phyloP scores from a whole-genome alignment of 2,797 vertebrate species.

The Alcedo quadribrachys region DNA sequence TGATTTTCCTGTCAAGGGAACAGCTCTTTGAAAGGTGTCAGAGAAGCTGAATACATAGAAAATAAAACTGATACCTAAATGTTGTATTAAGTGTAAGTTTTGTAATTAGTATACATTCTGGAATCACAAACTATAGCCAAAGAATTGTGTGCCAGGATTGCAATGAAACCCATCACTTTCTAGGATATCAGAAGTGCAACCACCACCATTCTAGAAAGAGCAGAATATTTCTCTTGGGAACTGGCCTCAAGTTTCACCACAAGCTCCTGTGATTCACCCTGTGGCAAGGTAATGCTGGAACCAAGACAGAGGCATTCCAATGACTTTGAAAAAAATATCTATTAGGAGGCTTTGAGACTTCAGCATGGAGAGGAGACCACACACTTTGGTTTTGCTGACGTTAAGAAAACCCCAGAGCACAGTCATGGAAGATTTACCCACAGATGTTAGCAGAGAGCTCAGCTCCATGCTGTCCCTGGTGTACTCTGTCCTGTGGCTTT shows the following conservation, averaged over 20 bases:
- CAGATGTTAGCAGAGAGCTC: background rate
- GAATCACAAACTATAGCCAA: background rate
- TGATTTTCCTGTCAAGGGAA: background rate
- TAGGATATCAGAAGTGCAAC: background rate
- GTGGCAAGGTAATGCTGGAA: background rate
- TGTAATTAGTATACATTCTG: background rate
- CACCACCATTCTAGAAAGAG: background rate
- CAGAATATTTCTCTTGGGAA: background rate
- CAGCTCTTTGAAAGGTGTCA: background rate
- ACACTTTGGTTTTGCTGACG: background rate
- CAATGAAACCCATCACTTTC: background rate
- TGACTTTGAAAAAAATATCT: background rate
- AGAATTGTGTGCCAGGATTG: background rate
- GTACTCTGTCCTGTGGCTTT: background rate
- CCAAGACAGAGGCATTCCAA: background rate
- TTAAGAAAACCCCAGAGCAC: background rate
- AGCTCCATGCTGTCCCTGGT: fast-evolving
- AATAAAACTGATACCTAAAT: background rate
- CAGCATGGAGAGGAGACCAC: background rate
- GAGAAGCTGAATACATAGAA: background rate
- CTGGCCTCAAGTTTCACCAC: background rate
- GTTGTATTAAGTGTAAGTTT: background rate
- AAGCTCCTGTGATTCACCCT: background rate
- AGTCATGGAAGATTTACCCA: background rate
- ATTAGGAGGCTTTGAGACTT: background rate